Evolutionary conservation across 2,113 vertebrate genomes (phyloP).

Genomic region (Notechis scutatus): DNA sequence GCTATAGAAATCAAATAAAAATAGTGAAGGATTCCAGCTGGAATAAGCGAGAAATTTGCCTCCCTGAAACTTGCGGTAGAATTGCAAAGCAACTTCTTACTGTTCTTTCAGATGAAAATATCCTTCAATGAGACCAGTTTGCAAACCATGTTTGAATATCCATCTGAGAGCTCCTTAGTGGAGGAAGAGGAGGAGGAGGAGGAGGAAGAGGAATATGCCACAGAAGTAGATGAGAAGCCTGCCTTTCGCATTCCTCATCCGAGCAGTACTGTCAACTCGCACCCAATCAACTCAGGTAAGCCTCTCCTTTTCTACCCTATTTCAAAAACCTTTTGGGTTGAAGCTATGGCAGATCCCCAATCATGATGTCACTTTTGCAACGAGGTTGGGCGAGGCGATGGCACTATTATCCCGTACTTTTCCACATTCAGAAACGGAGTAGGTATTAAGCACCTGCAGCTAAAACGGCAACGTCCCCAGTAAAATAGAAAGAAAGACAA

Average conservation of each 20-base stretch:
- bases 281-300: conserved; percentile 77
- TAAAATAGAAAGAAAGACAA: not conserved
- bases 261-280: conserved; percentile 60
- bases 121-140: conserved; percentile 91
- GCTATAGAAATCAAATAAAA: not conserved
- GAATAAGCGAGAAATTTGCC: not conserved
- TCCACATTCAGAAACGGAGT: not conserved
- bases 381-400: not conserved
- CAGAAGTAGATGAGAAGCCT: conserved; percentile 60
- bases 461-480: not conserved
- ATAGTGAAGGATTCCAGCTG: not conserved
- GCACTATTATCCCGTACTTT: too few relatives aligned
- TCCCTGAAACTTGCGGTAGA: not conserved
- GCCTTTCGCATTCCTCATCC: conserved; percentile 73
- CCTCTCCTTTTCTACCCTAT: not conserved
- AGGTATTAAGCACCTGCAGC: not conserved
- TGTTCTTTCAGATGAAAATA: conserved; percentile 85
- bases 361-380: not conserved
- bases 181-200: conserved; percentile 76
- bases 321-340: not conserved
- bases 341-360: not conserved
- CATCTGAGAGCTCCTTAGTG: conserved; percentile 82
- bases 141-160: conserved; percentile 93
- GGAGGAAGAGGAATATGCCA: conserved; percentile 56
- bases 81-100: not conserved